Base-by-base conservation (phyloP, 1,140 invertebrate species). In the Heliconius congener region DNA sequence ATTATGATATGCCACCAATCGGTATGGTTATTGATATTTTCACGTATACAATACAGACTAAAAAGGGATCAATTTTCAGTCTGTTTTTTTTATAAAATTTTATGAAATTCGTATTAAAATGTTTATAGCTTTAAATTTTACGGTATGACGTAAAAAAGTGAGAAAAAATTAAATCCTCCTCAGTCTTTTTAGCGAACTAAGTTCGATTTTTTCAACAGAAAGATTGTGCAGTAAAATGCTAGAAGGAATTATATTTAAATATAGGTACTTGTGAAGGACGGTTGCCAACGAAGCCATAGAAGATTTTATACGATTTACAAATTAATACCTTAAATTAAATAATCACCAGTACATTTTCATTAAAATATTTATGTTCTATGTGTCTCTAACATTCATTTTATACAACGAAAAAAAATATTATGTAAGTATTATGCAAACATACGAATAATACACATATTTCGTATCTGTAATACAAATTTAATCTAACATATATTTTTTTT, bases 121-220 rank as follows among this genome's bases (percentile, higher is more conserved):
- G 19, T 23, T 60, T 60, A 52, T 66, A 66, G 60, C 46, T 76
- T 82, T 74, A 39, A 77, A 73, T 30, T 30, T 66, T 76, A 73
- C 75, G 77, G 80, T 77, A 78, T 79, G 83, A 85, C 84, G 83
- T 88, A 89, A 87, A 92, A 92, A 91, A 90, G 86, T 88, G 85
- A 83, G 87, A 92, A 89, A 90, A 86, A 85, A 87, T 85, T 84
- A 85, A 88, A 86, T 85, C 83, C 82, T 85, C 82, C 77, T 92
- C 90, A 91, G 90, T 93, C 91, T 93, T 93, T 76, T 87, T 89
- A 78, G 86, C 78, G 84, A 87, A 88, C 84, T 84, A 83, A 86
- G 88, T 88, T 84, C 87, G 78, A 81, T 83, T 86, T 84, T 70
- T 81, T 74, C 8, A 81, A 85, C 74, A 76, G n/a, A 81, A 83